Percentiles rank a stretch among this genome's conserved stretches.
Conservation (phyloP, 1,140 invertebrate genomes). For the Hydropsyche tenuis region DNA sequence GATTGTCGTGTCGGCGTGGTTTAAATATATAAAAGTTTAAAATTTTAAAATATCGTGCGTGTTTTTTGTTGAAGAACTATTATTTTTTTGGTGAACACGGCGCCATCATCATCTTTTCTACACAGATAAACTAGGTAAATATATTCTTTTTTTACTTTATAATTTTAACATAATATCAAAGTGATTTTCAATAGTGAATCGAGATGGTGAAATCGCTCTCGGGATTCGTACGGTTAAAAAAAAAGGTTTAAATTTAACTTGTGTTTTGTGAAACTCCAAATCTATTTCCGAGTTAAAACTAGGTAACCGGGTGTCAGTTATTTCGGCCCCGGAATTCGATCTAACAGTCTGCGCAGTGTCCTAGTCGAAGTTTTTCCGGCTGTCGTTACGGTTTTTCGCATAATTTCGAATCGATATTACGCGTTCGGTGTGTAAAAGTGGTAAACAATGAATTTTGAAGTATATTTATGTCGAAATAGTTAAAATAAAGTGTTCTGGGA, state of each 20-base stretch:
- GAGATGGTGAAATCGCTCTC: too few relatives aligned
- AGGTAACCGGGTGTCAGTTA: conserved; percentile 30
- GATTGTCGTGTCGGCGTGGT: neutral
- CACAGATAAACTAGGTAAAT: conserved; percentile 29
- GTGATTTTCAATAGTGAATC: too few relatives aligned
- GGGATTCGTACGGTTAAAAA: too few relatives aligned
- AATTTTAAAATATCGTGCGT: neutral
- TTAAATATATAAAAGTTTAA: conserved; percentile 4
- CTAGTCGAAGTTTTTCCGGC: neutral
- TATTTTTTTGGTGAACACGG: neutral
- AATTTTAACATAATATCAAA: too few relatives aligned
- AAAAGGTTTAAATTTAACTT: neutral
- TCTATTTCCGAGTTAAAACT: conserved; percentile 34
- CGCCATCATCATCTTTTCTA: too few relatives aligned
- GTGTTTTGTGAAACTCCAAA: neutral
- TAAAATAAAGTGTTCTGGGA: too few relatives aligned
- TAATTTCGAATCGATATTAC: too few relatives aligned
- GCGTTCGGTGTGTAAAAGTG: too few relatives aligned
- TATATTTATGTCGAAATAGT: too few relatives aligned
- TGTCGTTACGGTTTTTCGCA: too few relatives aligned
- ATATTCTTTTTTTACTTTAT: conserved; percentile 8
- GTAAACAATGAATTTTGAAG: too few relatives aligned
- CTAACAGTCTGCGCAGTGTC: conserved; percentile 11
- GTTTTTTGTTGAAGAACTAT: neutral
- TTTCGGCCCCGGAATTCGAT: conserved; percentile 33